Conservation (phyloP, 2,797 vertebrate species). For the Craterocephalus amniculus region DNA sequence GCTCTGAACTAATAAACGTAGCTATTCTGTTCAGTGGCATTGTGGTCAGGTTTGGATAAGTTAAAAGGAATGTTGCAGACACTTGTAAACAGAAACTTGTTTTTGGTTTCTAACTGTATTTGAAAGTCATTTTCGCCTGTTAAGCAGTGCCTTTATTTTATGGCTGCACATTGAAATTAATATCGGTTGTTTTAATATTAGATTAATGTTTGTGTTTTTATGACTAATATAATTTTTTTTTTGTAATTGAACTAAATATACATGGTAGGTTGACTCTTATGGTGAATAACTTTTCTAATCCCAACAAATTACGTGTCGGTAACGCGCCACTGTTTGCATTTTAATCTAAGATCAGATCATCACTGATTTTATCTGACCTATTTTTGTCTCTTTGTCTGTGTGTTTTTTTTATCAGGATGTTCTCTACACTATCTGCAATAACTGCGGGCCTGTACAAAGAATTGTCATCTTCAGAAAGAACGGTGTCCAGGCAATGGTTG, state of each 20-base stretch:
- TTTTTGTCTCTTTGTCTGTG: neutral
- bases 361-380: neutral
- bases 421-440: slow-evolving; percentile 97
- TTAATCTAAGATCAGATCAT: neutral
- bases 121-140: too few species aligned
- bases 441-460: slow-evolving; percentile 95
- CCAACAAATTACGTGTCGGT: neutral
- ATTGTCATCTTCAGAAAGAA: slow-evolving; percentile 98
- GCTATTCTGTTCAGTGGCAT: too few species aligned
- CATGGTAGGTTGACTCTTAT: too few species aligned
- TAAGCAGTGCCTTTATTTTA: too few species aligned
- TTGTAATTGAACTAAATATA: too few species aligned
- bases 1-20: neutral
- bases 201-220: too few species aligned
- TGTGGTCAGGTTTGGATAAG: neutral
- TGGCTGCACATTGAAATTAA: too few species aligned
- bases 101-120: neutral
- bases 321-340: neutral
- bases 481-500: slow-evolving; percentile 97
- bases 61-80: neutral
- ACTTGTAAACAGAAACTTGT: neutral
- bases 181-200: too few species aligned
- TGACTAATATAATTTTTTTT: too few species aligned
- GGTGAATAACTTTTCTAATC: neutral
- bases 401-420: slow-evolving; percentile 84